These are phyloP conservation scores for Sabatieria punctata DNA, from an alignment of 2,888 invertebrate genomes.

Conservation along the genomic window DNA sequence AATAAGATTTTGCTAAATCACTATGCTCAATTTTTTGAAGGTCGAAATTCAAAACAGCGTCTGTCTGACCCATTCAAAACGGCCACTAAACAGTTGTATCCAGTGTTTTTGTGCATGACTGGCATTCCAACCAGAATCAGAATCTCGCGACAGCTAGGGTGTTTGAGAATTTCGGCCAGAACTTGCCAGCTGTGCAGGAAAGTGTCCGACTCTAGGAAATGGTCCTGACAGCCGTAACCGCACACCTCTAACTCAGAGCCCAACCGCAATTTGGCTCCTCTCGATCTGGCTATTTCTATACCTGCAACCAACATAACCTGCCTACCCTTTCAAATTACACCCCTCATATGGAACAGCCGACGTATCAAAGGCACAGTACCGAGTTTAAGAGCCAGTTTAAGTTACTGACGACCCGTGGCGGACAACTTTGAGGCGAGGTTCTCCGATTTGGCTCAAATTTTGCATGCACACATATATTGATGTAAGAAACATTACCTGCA, in stretches of 20 bases:
- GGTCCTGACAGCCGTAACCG: conserved; percentile 89
- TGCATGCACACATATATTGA: no score
- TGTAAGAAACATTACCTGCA: no score
- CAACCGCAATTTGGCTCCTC: conserved; percentile 70
- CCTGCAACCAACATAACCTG: conserved; percentile 16
- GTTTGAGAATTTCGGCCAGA: conserved; percentile 57
- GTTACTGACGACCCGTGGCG: no score
- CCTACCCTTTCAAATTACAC: background rate
- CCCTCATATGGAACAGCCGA: conserved; percentile 1
- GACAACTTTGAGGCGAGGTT: no score
- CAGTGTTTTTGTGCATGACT: conserved; percentile 45
- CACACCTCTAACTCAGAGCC: conserved; percentile 91
- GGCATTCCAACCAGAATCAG: conserved; percentile 86
- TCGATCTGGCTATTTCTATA: conserved; percentile 67
- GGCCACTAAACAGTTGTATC: conserved; percentile 83
- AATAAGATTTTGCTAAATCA: conserved; percentile 51
- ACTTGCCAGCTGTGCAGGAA: conserved; percentile 91
- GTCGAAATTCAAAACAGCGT: background rate
- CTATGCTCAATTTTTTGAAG: background rate
- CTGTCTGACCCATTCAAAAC: conserved; percentile 55
- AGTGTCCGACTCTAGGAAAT: conserved; percentile 88
- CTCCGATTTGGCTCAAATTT: no score
- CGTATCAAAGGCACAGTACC: conserved; percentile 6
- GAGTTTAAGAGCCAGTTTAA: no score
- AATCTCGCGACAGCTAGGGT: conserved; percentile 58